Percentiles rank a stretch among this genome's conserved stretches.
Conservation (phyloP, 1,140 invertebrate species). For the Drosophila bocqueti region DNA sequence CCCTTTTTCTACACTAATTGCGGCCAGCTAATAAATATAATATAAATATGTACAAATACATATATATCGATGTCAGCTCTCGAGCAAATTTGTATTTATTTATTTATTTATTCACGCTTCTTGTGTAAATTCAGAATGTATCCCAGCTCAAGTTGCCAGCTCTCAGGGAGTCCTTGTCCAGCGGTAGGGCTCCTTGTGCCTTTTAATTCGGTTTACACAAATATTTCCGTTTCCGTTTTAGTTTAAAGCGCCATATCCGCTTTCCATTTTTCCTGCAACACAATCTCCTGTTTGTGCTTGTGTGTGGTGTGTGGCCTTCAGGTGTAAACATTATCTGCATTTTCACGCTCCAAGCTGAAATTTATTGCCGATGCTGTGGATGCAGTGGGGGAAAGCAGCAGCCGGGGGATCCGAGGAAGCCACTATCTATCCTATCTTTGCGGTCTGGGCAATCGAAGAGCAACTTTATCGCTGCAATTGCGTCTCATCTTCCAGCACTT, state of each 20-base stretch:
- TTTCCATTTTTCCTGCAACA: conserved; percentile 31
- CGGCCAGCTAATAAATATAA: not conserved
- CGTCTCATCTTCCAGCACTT: conserved; percentile 64
- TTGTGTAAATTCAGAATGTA: conserved; percentile 16
- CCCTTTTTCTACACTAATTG: not conserved
- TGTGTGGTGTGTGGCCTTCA: conserved; percentile 56
- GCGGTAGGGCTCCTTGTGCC: conserved; percentile 6
- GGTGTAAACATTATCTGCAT: conserved; percentile 74
- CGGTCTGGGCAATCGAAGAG: conserved; percentile 54
- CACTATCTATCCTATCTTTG: conserved; percentile 33
- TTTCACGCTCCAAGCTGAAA: conserved; percentile 60
- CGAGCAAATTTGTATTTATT: conserved; percentile 32
- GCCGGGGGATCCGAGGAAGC: not conserved
- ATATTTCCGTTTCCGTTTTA: conserved; percentile 69
- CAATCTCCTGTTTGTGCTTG: conserved; percentile 11
- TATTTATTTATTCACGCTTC: conserved; percentile 62
- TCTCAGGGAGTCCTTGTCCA: not conserved
- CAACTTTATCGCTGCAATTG: conserved; percentile 76
- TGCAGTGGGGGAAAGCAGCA: not conserved
- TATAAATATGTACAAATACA: not conserved
- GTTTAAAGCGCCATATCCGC: conserved; percentile 62
- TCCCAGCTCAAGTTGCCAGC: conserved; percentile 12
- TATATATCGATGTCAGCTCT: not conserved
- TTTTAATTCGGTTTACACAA: conserved; percentile 54
- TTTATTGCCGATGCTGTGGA: conserved; percentile 52